These are phyloP conservation scores for Podarcis siculus DNA, from an alignment of 2,797 vertebrate species.

Conservation along the genomic window DNA sequence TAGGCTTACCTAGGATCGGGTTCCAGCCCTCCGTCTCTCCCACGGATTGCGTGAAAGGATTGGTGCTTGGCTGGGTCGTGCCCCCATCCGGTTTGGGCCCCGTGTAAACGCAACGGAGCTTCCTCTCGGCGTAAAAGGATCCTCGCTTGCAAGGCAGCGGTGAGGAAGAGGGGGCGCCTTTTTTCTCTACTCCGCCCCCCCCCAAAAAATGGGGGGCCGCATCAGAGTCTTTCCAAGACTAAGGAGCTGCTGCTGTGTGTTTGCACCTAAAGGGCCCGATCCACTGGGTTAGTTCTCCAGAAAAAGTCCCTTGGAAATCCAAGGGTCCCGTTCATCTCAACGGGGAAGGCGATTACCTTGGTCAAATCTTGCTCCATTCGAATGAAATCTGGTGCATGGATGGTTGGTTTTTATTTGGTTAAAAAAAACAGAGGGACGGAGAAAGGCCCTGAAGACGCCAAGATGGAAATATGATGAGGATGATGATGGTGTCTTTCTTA, in stretches of 20 bases:
- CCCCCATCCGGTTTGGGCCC: neutral
- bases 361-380: neutral
- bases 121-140: too few relatives aligned
- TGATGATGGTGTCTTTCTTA: neutral
- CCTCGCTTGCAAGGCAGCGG: neutral
- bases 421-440: neutral
- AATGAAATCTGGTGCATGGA: neutral
- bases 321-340: neutral
- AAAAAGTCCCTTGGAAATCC: neutral
- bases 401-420: neutral
- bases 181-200: too few relatives aligned
- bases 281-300: neutral
- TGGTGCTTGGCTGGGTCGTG: neutral
- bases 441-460: neutral
- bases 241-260: neutral
- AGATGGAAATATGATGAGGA: neutral
- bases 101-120: too few relatives aligned
- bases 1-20: neutral
- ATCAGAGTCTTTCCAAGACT: neutral
- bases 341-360: too few relatives aligned
- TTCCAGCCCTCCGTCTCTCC: neutral
- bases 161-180: too few relatives aligned
- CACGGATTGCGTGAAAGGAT: too few relatives aligned
- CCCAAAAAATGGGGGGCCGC: rapidly evolving
- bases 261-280: neutral